phyloP scores from a whole-genome alignment of 2,797 vertebrate species.

The Malurus splendens region DNA sequence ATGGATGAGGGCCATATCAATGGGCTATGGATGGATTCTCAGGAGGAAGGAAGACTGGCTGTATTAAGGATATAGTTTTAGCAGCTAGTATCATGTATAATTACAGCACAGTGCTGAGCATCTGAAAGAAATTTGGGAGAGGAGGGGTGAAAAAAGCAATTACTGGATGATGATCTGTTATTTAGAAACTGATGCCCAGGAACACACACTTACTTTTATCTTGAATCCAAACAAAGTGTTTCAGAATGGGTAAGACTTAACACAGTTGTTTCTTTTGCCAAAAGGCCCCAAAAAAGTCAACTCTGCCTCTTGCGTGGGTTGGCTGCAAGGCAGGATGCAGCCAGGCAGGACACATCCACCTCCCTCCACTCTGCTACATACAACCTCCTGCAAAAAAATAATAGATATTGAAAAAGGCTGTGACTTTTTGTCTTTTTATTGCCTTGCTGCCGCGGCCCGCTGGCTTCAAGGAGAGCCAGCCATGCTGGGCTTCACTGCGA shows the following conservation, averaged over 20 bases:
- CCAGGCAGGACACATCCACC: not conserved
- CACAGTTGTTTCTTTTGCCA: not conserved
- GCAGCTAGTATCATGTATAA: not conserved
- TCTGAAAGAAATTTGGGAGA: not conserved
- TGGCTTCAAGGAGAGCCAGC: not conserved
- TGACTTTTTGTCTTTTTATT: not conserved
- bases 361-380: not conserved
- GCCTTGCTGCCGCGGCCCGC: not conserved
- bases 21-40: not conserved
- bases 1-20: not conserved
- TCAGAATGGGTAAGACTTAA: not conserved
- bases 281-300: not conserved
- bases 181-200: not conserved
- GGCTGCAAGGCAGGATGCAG: not conserved
- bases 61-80: not conserved
- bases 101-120: not conserved
- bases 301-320: not conserved
- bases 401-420: not conserved
- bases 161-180: not conserved
- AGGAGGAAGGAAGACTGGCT: not conserved
- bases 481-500: not conserved
- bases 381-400: not conserved
- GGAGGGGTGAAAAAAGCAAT: not conserved
- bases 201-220: not conserved
- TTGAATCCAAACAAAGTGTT: not conserved